These are phyloP conservation scores for Sardina pilchardus DNA, from an alignment of 2,113 vertebrate genomes.

Conservation along the genomic window DNA sequence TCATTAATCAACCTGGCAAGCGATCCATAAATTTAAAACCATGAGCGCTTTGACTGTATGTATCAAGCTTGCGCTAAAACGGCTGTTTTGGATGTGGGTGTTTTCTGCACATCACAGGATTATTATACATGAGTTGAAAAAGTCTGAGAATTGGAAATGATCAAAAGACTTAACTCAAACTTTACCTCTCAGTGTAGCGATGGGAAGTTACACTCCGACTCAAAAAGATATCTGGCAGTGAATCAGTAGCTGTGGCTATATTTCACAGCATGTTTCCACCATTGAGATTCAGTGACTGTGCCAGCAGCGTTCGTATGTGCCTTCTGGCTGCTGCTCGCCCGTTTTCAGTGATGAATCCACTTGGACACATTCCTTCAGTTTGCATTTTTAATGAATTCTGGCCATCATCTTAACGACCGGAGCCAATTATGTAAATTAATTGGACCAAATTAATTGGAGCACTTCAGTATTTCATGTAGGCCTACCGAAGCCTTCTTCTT, in stretches of 20 bases:
- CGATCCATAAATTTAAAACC: neutral
- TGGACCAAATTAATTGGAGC: slow-evolving; percentile 7
- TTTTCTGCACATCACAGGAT: neutral
- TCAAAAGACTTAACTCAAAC: neutral
- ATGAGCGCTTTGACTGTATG: neutral
- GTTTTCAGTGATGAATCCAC: neutral
- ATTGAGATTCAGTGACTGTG: neutral
- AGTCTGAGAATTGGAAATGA: neutral
- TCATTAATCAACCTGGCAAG: neutral
- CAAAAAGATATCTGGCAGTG: neutral
- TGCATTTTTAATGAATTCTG: slow-evolving; percentile 13
- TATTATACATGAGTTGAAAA: neutral
- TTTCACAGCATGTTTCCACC: neutral
- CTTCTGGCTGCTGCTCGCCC: neutral
- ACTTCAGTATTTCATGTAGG: neutral
- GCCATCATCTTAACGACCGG: neutral
- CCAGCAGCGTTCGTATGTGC: neutral
- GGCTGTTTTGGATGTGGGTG: neutral
- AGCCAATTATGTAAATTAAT: slow-evolving; percentile 8
- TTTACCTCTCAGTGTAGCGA: neutral
- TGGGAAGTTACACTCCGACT: neutral
- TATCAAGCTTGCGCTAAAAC: neutral
- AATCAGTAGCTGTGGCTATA: neutral
- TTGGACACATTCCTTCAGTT: neutral
- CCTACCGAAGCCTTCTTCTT: neutral